These are phyloP conservation scores for Semicossyphus pulcher DNA, from an alignment of 2,113 vertebrate genomes.

Conservation along the genomic window DNA sequence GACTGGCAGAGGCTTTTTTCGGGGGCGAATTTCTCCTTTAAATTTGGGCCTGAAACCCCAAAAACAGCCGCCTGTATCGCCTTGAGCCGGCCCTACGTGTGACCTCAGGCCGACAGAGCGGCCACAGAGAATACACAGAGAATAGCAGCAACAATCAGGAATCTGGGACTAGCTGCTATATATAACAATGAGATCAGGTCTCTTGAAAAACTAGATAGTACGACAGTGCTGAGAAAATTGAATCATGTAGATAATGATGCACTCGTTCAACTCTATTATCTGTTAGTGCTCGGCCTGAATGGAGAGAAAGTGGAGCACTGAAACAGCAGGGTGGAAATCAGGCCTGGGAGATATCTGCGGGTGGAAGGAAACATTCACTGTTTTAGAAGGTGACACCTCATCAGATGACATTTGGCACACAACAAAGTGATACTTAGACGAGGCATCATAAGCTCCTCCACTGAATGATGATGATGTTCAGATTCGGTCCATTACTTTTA, in stretches of 20 bases:
- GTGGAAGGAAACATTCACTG: not conserved
- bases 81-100: no score
- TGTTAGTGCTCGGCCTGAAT: slow-evolving; percentile 1
- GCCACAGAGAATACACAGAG: no score
- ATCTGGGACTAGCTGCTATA: slow-evolving; percentile 79
- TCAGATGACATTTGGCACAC: not conserved
- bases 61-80: no score
- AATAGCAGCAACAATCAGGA: no score
- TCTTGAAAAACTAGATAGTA: slow-evolving; percentile 64
- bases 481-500: slow-evolving; percentile 6
- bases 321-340: not conserved
- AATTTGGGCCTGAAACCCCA: no score
- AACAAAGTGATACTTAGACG: slow-evolving; percentile 11
- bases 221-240: slow-evolving; percentile 45
- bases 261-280: slow-evolving; percentile 46
- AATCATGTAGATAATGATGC: slow-evolving; percentile 55
- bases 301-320: slow-evolving; percentile 24
- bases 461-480: slow-evolving; percentile 20
- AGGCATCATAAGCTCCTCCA: not conserved
- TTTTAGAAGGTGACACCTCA: slow-evolving; percentile 6
- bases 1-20: no score
- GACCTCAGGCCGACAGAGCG: no score
- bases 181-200: slow-evolving; percentile 78
- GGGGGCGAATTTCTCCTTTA: no score
- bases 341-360: not conserved